Percentiles rank a stretch among this genome's conserved stretches.
phyloP scores from a whole-genome alignment of 2,797 vertebrate genomes.

The Orientallactaga sibirica region DNA sequence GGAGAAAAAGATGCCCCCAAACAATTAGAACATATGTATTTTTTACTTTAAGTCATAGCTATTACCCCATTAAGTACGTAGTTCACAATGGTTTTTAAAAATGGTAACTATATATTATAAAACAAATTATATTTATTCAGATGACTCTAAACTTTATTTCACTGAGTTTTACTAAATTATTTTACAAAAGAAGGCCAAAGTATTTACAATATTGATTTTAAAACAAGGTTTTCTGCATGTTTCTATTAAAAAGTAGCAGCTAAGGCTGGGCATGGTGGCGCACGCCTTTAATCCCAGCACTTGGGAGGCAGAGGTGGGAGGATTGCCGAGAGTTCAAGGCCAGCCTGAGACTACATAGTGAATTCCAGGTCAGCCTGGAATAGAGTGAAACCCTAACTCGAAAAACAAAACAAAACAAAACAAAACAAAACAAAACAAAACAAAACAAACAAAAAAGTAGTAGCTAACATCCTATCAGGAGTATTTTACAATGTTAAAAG shows the following conservation, averaged over 20 bases:
- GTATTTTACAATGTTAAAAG: slow-evolving; percentile 15
- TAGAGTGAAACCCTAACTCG: no score
- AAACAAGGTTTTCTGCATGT: background rate
- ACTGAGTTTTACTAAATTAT: slow-evolving; percentile 33
- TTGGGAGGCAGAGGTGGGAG: no score
- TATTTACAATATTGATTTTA: slow-evolving; percentile 5
- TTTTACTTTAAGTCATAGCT: slow-evolving; percentile 38
- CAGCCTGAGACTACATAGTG: no score
- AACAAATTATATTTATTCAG: slow-evolving; percentile 48
- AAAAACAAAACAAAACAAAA: no score
- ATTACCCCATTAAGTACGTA: background rate
- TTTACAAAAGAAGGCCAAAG: background rate
- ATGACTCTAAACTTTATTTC: slow-evolving; percentile 46
- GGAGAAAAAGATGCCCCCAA: slow-evolving; percentile 55
- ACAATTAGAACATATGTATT: slow-evolving; percentile 53
- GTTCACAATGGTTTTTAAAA: slow-evolving; percentile 14
- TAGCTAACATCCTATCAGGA: background rate
- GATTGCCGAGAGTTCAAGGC: no score
- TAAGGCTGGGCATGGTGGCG: background rate
- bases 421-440: no score
- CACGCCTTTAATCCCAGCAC: no score
- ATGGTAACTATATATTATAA: slow-evolving; percentile 29
- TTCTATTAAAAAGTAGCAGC: background rate
- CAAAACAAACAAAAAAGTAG: no score
- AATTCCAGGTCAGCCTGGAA: no score